Conservation (phyloP, 1,140 invertebrate species). For the Cylas formicarius region DNA sequence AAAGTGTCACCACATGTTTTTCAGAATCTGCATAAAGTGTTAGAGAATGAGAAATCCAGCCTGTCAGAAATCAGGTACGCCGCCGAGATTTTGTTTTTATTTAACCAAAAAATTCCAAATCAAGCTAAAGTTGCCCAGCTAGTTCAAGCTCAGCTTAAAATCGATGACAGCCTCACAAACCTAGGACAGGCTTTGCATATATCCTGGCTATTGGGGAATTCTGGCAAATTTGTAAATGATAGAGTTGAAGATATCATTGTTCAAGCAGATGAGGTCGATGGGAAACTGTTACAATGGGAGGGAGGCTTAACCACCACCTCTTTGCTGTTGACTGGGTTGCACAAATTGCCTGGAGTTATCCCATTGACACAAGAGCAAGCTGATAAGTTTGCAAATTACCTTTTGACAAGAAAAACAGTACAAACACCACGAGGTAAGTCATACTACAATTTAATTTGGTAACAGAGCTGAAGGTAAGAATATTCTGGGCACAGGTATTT, state of each 20-base stretch:
- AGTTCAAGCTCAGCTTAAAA: slow-evolving; percentile 34
- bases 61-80: slow-evolving; percentile 34
- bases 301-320: slow-evolving; percentile 64
- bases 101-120: slow-evolving; percentile 30
- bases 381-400: slow-evolving; percentile 86
- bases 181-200: slow-evolving; percentile 80
- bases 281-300: slow-evolving; percentile 84
- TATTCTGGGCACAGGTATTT: slow-evolving; percentile 57
- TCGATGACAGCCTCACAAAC: slow-evolving; percentile 47
- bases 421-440: slow-evolving; percentile 66
- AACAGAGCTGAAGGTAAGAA: too few relatives aligned
- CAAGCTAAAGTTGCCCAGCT: slow-evolving; percentile 32
- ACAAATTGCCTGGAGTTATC: slow-evolving; percentile 66
- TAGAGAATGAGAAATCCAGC: slow-evolving; percentile 31
- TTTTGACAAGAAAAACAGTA: slow-evolving; percentile 83
- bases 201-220: slow-evolving; percentile 57
- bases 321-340: slow-evolving; percentile 64
- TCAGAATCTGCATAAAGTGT: slow-evolving; percentile 27
- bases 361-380: slow-evolving; percentile 70
- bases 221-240: slow-evolving; percentile 66
- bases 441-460: too few relatives aligned
- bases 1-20: slow-evolving; percentile 16
- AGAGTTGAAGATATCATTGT: slow-evolving; percentile 85
- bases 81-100: slow-evolving; percentile 29
- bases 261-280: slow-evolving; percentile 92